These are phyloP conservation scores for Ursus arctos DNA, from an alignment of 2,113 vertebrate genomes.

Conservation along the genomic window DNA sequence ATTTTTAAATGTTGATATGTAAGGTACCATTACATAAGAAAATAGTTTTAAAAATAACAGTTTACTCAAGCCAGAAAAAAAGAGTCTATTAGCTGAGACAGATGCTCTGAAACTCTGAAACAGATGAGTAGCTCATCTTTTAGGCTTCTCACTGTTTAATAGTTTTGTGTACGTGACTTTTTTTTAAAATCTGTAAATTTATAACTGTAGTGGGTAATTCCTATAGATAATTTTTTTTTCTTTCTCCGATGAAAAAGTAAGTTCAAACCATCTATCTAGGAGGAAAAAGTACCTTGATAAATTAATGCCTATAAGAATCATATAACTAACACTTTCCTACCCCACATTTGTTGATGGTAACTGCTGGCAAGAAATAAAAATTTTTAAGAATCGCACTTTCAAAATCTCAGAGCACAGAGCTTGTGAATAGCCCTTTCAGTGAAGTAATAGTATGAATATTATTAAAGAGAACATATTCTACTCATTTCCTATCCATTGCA, in stretches of 20 bases:
- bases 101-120: conserved; percentile 6
- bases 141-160: background rate
- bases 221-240: background rate
- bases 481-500: conserved; percentile 4
- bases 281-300: background rate
- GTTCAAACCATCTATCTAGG: background rate
- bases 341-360: background rate
- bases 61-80: background rate
- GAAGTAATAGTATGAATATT: background rate
- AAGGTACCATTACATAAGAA: background rate
- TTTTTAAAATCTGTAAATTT: background rate
- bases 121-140: background rate
- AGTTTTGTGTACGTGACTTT: background rate
- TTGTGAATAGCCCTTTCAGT: background rate
- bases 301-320: background rate
- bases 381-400: conserved; percentile 51
- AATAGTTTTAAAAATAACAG: background rate
- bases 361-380: conserved; percentile 57
- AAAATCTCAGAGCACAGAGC: background rate
- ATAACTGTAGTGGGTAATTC: background rate
- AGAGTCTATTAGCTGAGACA: background rate
- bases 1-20: background rate
- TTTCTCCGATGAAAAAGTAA: conserved; percentile 5
- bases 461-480: background rate
- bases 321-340: background rate